These are phyloP conservation scores for Chloropsis hardwickii DNA, from an alignment of 2,113 vertebrate genomes.

Conservation along the genomic window DNA sequence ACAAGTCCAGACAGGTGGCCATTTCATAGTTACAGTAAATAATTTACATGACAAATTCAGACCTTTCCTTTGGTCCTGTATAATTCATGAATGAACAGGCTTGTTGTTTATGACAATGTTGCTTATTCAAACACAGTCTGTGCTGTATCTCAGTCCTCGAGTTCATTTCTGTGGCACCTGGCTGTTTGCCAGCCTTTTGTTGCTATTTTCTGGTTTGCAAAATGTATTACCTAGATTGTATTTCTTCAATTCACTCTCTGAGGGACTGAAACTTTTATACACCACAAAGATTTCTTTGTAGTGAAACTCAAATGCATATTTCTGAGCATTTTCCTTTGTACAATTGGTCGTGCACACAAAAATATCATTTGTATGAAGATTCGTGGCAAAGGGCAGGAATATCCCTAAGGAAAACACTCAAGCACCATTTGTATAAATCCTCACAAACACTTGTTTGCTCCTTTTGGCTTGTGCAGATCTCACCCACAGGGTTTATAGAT, in stretches of 20 bases:
- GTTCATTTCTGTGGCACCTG: neutral
- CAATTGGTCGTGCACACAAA: neutral
- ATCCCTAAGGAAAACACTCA: neutral
- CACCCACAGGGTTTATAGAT: accelerated
- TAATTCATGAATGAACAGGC: conserved; percentile 44
- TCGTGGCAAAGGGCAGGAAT: neutral
- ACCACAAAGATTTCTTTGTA: neutral
- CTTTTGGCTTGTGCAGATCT: neutral
- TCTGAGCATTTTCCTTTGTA: neutral
- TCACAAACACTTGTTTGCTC: neutral
- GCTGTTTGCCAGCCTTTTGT: neutral
- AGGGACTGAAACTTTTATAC: neutral
- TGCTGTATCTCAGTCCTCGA: neutral
- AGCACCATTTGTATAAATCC: neutral
- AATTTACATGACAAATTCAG: conserved; percentile 55
- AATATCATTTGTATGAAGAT: neutral
- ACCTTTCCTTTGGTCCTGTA: conserved; percentile 1
- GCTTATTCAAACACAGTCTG: neutral
- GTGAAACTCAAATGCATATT: neutral
- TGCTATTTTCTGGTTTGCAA: conserved; percentile 7
- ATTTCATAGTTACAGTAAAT: conserved; percentile 21
- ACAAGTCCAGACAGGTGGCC: neutral
- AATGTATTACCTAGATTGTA: neutral
- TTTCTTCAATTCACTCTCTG: neutral
- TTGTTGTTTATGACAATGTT: neutral